Evolutionary conservation across 2,888 invertebrate genomes (phyloP).

Genomic region (Ormia ochracea): DNA sequence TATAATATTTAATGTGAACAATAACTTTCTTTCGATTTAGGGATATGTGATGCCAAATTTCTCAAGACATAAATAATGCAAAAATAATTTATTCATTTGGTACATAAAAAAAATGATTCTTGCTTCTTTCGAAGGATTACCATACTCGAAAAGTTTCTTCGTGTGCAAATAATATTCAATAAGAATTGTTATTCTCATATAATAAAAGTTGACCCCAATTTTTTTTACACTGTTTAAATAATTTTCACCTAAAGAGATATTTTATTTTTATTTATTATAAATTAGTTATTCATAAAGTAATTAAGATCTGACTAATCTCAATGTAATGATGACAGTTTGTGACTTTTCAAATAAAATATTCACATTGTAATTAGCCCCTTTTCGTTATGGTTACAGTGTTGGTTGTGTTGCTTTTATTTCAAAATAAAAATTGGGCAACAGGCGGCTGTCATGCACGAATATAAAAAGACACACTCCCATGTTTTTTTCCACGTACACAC

Average conservation of each 20-base stretch:
- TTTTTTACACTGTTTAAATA: slow-evolving; percentile 11
- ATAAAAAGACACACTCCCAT: neutral
- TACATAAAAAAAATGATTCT: neutral
- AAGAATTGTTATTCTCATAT: neutral
- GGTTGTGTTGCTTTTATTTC: slow-evolving; percentile 8
- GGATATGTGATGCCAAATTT: too few species aligned
- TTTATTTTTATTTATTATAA: slow-evolving; percentile 29
- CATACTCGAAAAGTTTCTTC: neutral
- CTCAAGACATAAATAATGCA: neutral
- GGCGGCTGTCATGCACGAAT: slow-evolving; percentile 48
- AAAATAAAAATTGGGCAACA: slow-evolving; percentile 58
- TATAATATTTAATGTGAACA: too few species aligned
- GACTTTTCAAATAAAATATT: slow-evolving; percentile 60
- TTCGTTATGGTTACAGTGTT: neutral
- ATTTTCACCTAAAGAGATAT: neutral
- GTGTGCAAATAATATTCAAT: slow-evolving; percentile 5
- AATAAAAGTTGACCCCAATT: slow-evolving; percentile 19
- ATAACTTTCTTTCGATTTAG: too few species aligned
- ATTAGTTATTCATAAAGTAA: slow-evolving; percentile 43
- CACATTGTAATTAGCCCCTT: slow-evolving; percentile 58
- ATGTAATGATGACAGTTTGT: slow-evolving; percentile 57
- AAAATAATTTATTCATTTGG: neutral
- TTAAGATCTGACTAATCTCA: slow-evolving; percentile 40
- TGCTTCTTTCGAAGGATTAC: neutral
- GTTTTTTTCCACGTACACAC: too few species aligned